phyloP scores from a whole-genome alignment of 2,888 invertebrate genomes.

The Ypsolopha sequella region DNA sequence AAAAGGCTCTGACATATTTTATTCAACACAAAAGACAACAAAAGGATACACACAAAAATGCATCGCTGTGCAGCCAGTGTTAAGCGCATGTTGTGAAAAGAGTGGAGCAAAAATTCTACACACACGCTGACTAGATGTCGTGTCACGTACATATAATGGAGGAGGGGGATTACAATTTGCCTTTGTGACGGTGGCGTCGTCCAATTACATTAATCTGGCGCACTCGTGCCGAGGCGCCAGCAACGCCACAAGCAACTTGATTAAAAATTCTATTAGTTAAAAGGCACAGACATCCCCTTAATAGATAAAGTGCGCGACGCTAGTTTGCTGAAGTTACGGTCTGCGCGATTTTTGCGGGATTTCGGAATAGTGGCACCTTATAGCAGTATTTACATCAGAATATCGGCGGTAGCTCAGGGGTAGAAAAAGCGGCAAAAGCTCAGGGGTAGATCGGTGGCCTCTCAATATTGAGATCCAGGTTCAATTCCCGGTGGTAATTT shows the following conservation, averaged over 20 bases:
- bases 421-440: too few relatives aligned
- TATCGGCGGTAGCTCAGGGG: too few relatives aligned
- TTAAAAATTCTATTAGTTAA: slow-evolving; percentile 70
- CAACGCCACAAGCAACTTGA: slow-evolving; percentile 61
- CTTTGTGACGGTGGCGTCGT: slow-evolving; percentile 60
- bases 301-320: slow-evolving; percentile 55
- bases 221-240: slow-evolving; percentile 36
- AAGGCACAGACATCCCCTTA: slow-evolving; percentile 60
- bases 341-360: slow-evolving; percentile 10
- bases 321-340: slow-evolving; percentile 19
- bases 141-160: slow-evolving; percentile 32
- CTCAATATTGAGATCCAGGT: too few relatives aligned
- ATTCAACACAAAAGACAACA: background rate
- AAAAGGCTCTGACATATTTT: slow-evolving; percentile 32
- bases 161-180: slow-evolving; percentile 67
- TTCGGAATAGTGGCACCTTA: too few relatives aligned
- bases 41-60: background rate
- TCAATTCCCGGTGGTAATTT: too few relatives aligned
- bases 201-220: slow-evolving; percentile 69
- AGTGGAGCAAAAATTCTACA: slow-evolving; percentile 43
- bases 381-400: too few relatives aligned
- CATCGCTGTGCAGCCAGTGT: background rate
- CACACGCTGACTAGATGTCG: slow-evolving; percentile 46
- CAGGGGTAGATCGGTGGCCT: too few relatives aligned
- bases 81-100: slow-evolving; percentile 7